These are phyloP conservation scores for Gnathonemus echidnorhynchus DNA, from an alignment of 2,113 vertebrate species.

Conservation along the genomic window DNA sequence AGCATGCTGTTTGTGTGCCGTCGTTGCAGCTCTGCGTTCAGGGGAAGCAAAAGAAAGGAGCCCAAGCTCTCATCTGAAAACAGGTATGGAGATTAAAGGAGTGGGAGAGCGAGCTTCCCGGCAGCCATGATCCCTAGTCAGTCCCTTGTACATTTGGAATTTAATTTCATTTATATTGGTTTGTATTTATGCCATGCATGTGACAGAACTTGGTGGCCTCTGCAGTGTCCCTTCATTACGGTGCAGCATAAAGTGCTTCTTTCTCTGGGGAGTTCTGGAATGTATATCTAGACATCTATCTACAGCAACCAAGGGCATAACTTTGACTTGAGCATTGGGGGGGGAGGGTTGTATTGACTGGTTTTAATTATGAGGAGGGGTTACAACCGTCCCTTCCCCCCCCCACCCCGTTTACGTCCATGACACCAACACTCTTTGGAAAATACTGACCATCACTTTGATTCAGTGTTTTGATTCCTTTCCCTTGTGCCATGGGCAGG, in stretches of 20 bases:
- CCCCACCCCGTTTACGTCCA: too few relatives aligned
- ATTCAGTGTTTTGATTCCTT: neutral
- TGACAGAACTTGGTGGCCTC: neutral
- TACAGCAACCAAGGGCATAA: neutral
- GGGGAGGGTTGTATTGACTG: too few relatives aligned
- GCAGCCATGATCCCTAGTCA: neutral
- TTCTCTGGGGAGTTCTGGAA: neutral
- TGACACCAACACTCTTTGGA: neutral
- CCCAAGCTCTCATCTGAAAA: conserved; percentile 58
- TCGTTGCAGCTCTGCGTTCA: conserved; percentile 58
- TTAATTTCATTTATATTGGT: neutral
- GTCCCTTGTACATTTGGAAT: neutral
- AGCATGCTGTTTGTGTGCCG: conserved; percentile 21
- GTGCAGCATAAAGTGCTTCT: neutral
- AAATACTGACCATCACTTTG: neutral
- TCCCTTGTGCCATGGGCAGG: neutral
- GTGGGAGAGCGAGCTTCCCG: too few relatives aligned
- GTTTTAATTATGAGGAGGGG: too few relatives aligned
- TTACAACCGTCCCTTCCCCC: too few relatives aligned
- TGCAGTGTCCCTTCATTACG: neutral
- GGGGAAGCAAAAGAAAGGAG: conserved; percentile 64
- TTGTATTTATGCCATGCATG: neutral
- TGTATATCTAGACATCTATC: neutral
- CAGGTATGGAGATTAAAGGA: conserved; percentile 58
- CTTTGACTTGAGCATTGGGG: too few relatives aligned